phyloP scores from a whole-genome alignment of 37 sponge, comb jelly and placozoan species.

The Oopsacas minuta region DNA sequence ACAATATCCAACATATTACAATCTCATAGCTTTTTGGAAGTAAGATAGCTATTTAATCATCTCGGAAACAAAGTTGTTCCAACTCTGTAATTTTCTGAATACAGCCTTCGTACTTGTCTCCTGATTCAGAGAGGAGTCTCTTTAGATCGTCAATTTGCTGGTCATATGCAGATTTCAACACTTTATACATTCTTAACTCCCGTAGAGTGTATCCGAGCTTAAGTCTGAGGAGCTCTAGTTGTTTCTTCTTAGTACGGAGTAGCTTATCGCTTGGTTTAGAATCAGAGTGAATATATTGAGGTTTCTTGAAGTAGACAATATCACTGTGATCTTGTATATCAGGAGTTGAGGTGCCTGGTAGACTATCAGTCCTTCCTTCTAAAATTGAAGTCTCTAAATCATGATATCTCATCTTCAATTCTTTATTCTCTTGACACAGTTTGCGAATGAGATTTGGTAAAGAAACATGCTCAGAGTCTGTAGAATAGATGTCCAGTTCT shows the following conservation, averaged over 20 bases:
- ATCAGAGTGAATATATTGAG: not conserved
- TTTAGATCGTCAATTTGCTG: not conserved
- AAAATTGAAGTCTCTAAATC: not conserved
- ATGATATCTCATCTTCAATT: not conserved
- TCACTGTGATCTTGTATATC: not conserved
- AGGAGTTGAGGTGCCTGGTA: not conserved
- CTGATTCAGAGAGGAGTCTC: not conserved
- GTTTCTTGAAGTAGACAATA: not conserved
- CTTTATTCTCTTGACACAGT: not conserved
- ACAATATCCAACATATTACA: too few relatives aligned
- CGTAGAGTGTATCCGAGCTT: not conserved
- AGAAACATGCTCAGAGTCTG: not conserved
- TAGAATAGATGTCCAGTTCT: not conserved
- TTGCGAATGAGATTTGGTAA: not conserved
- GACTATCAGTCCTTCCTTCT: not conserved
- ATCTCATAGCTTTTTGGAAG: too few relatives aligned
- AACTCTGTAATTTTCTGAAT: conserved; percentile 6
- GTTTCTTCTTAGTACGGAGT: not conserved
- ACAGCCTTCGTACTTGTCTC: conserved; percentile 3
- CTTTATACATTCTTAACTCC: not conserved
- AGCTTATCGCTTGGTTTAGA: not conserved
- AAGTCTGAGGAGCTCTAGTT: not conserved
- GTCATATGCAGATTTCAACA: not conserved
- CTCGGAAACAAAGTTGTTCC: not conserved
- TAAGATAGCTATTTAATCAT: not conserved